Base-by-base conservation (phyloP, 1,140 invertebrate species). In the Alviniconcha marisindica region DNA sequence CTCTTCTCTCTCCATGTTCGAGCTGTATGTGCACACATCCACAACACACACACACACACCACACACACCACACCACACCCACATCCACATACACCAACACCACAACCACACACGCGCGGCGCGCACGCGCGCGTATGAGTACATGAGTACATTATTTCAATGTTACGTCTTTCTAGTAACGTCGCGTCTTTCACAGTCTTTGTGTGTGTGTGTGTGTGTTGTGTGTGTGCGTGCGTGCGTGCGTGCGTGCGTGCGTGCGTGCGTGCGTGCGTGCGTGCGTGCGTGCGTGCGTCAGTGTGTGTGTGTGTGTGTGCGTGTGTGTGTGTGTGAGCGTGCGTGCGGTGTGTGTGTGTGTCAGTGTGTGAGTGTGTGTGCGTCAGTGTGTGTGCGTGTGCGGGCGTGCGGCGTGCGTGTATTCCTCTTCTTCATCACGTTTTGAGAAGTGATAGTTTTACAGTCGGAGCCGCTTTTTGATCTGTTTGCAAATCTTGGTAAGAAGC, bases 171-270 rank as follows among this genome's bases (percentile, higher is more conserved):
- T 21, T 51, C 21, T 51, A n/a, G n/a, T n/a, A n/a, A n/a, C n/a
- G n/a, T n/a, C n/a, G n/a, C n/a, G n/a, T n/a, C n/a, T n/a, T n/a
- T n/a, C n/a, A n/a, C n/a, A n/a, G n/a, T n/a, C n/a, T n/a, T n/a
- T n/a, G n/a, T n/a, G n/a, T n/a, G n/a, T n/a, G n/a, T n/a, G n/a
- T n/a, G n/a, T n/a, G n/a, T n/a, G n/a, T n/a, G n/a, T 15, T 5
- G 3, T 10, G 18, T 15, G n/a, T 21, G 21, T 10, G 5, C 2
- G 3, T 3, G 21, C 48, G 5, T 5, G 3, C 42, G 71, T 74
- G 38, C 42, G 71, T 74, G 38, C 42, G 71, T 74, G 38, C 42
- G 71, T 74, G 38, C 63, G 66, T 71, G 28, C 36, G 66, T 71
- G 28, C 36, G 66, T 31, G 33, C 36, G 66, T 71, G 28, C 36